Evolutionary conservation across 2,797 vertebrate genomes (phyloP).

Genomic region (Balearica regulorum): DNA sequence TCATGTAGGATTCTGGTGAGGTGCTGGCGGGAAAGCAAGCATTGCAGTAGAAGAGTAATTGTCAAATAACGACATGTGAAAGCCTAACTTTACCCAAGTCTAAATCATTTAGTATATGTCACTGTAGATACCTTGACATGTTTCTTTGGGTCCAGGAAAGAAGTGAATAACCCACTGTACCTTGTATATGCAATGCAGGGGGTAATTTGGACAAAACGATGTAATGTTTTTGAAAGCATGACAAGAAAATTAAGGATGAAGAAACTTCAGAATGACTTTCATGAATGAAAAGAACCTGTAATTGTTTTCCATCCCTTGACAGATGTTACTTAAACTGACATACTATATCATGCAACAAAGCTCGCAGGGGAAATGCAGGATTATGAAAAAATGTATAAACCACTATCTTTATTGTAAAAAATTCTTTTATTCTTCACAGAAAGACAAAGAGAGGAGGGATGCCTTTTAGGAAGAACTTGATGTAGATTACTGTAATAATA

Average conservation of each 20-base stretch:
- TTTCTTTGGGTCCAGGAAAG: conserved; percentile 60
- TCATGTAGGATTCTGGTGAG: conserved; percentile 25
- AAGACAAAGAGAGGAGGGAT: conserved; percentile 1
- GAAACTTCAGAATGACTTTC: conserved; percentile 35
- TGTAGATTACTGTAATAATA: background rate
- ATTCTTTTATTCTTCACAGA: background rate
- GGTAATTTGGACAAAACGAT: conserved; percentile 53
- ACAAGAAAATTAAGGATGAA: conserved; percentile 65
- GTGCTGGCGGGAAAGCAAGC: conserved; percentile 18
- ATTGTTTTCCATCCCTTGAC: conserved; percentile 59
- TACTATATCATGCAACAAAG: conserved; percentile 48
- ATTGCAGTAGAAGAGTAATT: conserved; percentile 25
- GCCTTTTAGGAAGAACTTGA: conserved; percentile 1
- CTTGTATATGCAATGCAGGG: conserved; percentile 34
- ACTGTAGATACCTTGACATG: conserved; percentile 27
- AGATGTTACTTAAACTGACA: conserved; percentile 64
- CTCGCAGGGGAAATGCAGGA: background rate
- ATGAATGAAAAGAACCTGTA: conserved; percentile 53
- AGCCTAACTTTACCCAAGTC: conserved; percentile 26
- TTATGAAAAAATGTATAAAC: conserved; percentile 45
- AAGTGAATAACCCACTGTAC: conserved; percentile 48
- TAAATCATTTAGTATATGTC: conserved; percentile 37
- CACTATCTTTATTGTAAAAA: background rate
- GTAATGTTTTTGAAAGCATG: conserved; percentile 62
- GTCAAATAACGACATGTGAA: conserved; percentile 33